Evolutionary conservation across 2,113 vertebrate genomes (phyloP), one percentile per base, ranked within the genome.

Genomic region (Amblyopsis rosae): DNA sequence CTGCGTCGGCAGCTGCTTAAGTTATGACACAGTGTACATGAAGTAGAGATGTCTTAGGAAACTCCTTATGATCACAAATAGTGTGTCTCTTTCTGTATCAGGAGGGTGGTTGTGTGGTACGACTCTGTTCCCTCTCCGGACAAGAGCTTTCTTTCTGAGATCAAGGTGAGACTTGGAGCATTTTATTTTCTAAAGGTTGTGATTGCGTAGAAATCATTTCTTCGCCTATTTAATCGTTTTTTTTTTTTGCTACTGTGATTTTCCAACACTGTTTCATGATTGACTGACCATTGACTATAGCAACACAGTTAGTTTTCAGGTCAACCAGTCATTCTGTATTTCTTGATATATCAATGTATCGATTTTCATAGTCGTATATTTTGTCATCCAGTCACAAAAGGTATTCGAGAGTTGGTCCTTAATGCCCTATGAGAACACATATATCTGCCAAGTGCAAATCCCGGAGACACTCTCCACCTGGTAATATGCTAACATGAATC

Each of bases 121-220:
- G 73, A 82, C 41, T 87, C 89, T 0, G 63, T 89, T 69, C 89
- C 89, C 5, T 88, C 89, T 75, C 89, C 89, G 3, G 61, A 55
- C 2, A 91, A 91, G 81, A 91, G 89, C 63, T 75, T 69, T 58
- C 19, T 91, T 19, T 84, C 75, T 16, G 82, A 89, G 17, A 59
- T 88, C 35, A 79, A 75, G 86, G 89, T 91, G 60, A 83, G 78
- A 57, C 13, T 45, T 45, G 12, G 41, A 19, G 6, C 12, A 9
- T 60, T 56, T n/a, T 56, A 19, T 17, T 8, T n/a, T 16, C 54
- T 1, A 17, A 16, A 9, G 54, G 19, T 17, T 54, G 4, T 15
- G 53, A n/a, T 54, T 15, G 15, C 53, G n/a, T 41, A 6, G 35
- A 41, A 6, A 41, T 41, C 26, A 26, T 26, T 26, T 19, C 19